These are phyloP conservation scores for Montipora foliosa DNA, from an alignment of 64 coral and sea anemone species.

Conservation along the genomic window DNA sequence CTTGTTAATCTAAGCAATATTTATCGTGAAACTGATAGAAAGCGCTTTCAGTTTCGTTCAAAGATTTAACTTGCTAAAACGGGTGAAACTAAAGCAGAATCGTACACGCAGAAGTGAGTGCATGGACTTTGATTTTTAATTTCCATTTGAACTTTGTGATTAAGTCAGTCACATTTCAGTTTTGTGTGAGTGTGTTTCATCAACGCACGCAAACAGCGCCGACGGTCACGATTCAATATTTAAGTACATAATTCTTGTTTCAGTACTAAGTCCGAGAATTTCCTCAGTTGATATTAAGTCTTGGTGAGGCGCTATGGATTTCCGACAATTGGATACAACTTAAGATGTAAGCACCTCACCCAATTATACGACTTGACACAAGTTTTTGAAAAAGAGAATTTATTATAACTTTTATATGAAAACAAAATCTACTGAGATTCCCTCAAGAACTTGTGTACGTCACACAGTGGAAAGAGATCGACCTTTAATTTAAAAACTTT, in stretches of 20 bases:
- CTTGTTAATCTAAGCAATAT: constrained; percentile 9
- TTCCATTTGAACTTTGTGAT: constrained; percentile 2
- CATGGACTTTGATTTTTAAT: background rate
- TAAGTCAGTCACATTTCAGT: background rate
- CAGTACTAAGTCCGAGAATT: background rate
- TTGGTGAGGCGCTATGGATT: background rate
- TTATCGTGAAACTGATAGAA: background rate
- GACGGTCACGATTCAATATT: background rate
- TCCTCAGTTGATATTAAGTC: background rate
- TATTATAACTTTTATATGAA: no score
- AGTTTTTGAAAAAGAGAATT: background rate
- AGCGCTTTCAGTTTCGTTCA: background rate
- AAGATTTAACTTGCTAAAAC: background rate
- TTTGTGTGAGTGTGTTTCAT: background rate
- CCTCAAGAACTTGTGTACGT: no score
- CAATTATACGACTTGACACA: background rate
- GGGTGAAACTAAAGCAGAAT: background rate
- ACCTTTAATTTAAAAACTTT: background rate
- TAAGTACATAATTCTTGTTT: constrained; percentile 10
- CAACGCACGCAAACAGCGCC: background rate
- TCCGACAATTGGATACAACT: background rate
- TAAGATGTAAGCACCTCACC: background rate
- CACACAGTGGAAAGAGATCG: background rate
- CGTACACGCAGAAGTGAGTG: background rate
- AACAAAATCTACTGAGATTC: no score